A percentile compares a stretch with the other conserved stretches of the same genome.
Conservation (phyloP, 2,888 invertebrate species). For the Polydrusus cervinus region DNA sequence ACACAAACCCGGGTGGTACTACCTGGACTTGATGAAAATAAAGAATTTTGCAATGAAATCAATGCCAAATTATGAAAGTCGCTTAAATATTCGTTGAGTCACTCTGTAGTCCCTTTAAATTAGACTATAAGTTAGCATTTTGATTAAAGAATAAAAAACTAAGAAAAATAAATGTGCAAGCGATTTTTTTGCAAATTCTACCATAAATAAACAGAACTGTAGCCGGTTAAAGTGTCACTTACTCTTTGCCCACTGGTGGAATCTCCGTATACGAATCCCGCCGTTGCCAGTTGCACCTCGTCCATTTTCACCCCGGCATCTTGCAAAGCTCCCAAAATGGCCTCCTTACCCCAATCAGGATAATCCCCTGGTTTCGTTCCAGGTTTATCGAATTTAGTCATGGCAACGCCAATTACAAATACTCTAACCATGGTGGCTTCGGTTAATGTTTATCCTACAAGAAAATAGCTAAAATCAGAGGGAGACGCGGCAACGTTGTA, state of each 20-base stretch:
- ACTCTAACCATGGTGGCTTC: constrained; percentile 72
- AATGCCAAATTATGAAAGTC: too few relatives aligned
- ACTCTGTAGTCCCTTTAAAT: too few relatives aligned
- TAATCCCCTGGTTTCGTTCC: constrained; percentile 89
- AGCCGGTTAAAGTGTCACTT: too few relatives aligned
- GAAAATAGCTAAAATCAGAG: neutral
- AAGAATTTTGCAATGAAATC: too few relatives aligned
- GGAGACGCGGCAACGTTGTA: neutral
- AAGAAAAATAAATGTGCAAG: too few relatives aligned
- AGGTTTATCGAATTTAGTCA: constrained; percentile 99
- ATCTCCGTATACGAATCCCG: constrained; percentile 96
- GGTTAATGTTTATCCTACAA: neutral
- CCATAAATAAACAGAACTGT: too few relatives aligned
- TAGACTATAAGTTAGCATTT: too few relatives aligned
- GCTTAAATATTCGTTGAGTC: too few relatives aligned
- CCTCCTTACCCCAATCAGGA: constrained; percentile 95
- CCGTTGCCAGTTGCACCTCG: constrained; percentile 90
- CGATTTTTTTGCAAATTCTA: too few relatives aligned
- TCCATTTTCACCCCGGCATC: constrained; percentile 87
- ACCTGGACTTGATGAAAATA: too few relatives aligned
- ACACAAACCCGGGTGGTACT: too few relatives aligned
- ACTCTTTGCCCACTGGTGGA: constrained; percentile 97
- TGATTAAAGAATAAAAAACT: too few relatives aligned
- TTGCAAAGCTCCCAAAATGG: constrained; percentile 88
- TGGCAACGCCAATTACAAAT: constrained; percentile 95